Evolutionary conservation across 2,113 vertebrate genomes (phyloP), one percentile per base, ranked within the genome.

Genomic region (Oplegnathus fasciatus): DNA sequence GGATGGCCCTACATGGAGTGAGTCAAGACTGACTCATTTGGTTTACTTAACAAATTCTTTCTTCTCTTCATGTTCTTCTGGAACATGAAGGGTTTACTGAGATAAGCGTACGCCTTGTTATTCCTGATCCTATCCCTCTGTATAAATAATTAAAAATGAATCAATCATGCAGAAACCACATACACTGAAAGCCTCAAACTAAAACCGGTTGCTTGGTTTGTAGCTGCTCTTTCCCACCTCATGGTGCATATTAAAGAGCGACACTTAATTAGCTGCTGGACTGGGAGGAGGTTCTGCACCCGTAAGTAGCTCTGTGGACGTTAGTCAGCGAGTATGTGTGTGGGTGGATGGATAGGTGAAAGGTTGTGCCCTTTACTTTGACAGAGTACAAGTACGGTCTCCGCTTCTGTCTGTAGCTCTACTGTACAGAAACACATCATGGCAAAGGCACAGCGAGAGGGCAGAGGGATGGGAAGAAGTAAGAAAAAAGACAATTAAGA

Each of bases 331-430:
- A 3, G 26, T 3, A 9, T 17, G 9, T 62, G 48, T 5, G 44
- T 46, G 46, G 11, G 26, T 30, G 81, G 34, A 14, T 30, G 44
- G 2, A 46, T 42, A 34, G 24, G 62, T 60, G 30, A 52, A 55
- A 32, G 55, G 58, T 57, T 44, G 74, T 83, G 83, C 71, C 73
- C 83, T 92, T 88, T 91, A 61, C 74, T 83, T 61, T 84, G 83
- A 88, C 77, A 71, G 61, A 6, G 1, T 55, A 74, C 52, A 46
- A 46, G 61, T 28, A n/a, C 70, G 42, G 37, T 70, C n/a, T 67
- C 22, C 76, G 28, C 75, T 52, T 82, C 50, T 66, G 5, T 60
- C 80, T 61, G 48, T 8, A 61, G 57, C 46, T 74, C 57, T 64
- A 65, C 50, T 64, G 24, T 18, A 55, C 5, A 54, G 75, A 57